A percentile compares a stretch with the other conserved stretches of the same genome.
Conservation (phyloP, 2,888 invertebrate genomes). For the Herminia tarsipennalis region DNA sequence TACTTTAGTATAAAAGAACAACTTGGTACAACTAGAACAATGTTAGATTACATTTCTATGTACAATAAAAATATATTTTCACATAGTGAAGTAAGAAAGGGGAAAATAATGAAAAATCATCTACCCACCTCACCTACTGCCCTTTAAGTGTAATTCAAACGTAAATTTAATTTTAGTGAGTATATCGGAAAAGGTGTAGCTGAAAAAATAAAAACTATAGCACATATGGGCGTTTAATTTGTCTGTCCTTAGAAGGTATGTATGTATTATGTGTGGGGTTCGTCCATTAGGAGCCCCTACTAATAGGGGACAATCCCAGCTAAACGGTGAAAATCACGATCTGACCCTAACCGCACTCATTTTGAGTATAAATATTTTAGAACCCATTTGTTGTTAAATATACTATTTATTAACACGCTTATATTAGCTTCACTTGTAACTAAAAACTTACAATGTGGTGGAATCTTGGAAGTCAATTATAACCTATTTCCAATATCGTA, state of each 20-base stretch:
- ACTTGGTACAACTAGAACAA: too few relatives aligned
- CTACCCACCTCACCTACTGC: neutral
- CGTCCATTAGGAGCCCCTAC: conserved; percentile 17
- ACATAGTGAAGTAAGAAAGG: too few relatives aligned
- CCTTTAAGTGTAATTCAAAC: conserved; percentile 6
- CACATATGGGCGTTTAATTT: conserved; percentile 25
- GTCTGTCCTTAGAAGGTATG: conserved; percentile 18
- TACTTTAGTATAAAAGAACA: too few relatives aligned
- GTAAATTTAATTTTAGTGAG: conserved; percentile 21
- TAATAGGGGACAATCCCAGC: conserved; percentile 42
- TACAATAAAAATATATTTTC: neutral
- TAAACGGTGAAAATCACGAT: conserved; percentile 52
- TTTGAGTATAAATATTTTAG: conserved; percentile 37
- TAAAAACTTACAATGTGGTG: too few relatives aligned
- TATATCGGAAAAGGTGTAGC: conserved; percentile 8
- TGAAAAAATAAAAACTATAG: conserved; percentile 15
- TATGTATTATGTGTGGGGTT: conserved; percentile 9
- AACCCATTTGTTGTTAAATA: too few relatives aligned
- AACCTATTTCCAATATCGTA: too few relatives aligned
- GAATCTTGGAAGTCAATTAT: too few relatives aligned
- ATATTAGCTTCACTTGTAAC: too few relatives aligned
- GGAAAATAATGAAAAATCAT: conserved; percentile 13
- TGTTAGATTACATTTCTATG: too few relatives aligned
- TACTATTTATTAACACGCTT: too few relatives aligned
- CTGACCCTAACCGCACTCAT: conserved; percentile 23